phyloP scores from a whole-genome alignment of 2,113 vertebrate genomes.

The Progne subis region DNA sequence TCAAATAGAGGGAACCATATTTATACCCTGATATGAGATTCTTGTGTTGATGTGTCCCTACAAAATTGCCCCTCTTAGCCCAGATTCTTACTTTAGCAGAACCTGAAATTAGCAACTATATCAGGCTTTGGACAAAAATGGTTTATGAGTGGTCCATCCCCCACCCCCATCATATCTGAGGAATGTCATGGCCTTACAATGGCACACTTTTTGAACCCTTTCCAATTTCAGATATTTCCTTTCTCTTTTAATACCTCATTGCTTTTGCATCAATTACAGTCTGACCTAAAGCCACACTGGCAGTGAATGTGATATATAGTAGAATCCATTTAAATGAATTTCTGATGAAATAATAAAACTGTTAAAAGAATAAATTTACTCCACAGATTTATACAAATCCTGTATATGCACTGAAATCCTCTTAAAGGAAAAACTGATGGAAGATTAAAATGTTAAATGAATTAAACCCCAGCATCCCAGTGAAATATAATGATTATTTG shows the following conservation, averaged over 20 bases:
- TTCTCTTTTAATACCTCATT: conserved; percentile 78
- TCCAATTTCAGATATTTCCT: conserved; percentile 76
- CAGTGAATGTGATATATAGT: conserved; percentile 76
- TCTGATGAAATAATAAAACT: conserved; percentile 84
- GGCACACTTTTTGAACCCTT: conserved; percentile 69
- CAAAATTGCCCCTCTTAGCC: neutral
- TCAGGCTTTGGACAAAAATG: conserved; percentile 25
- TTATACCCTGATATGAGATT: neutral
- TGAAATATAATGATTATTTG: conserved; percentile 79
- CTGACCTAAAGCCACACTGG: conserved; percentile 75
- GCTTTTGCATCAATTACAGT: conserved; percentile 80
- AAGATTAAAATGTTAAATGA: conserved; percentile 82
- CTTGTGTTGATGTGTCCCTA: neutral
- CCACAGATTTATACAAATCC: conserved; percentile 81
- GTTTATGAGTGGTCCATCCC: neutral
- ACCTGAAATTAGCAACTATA: conserved; percentile 40
- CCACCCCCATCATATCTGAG: neutral
- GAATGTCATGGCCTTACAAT: conserved; percentile 52
- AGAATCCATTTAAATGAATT: conserved; percentile 81
- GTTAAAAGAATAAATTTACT: conserved; percentile 80
- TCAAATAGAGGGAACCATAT: neutral
- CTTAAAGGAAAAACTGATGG: conserved; percentile 78
- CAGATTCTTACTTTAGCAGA: neutral
- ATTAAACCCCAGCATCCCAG: conserved; percentile 70
- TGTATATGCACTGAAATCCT: conserved; percentile 73